Evolutionary conservation across 2,888 invertebrate genomes (phyloP).

Genomic region (Agriopis leucophaearia): DNA sequence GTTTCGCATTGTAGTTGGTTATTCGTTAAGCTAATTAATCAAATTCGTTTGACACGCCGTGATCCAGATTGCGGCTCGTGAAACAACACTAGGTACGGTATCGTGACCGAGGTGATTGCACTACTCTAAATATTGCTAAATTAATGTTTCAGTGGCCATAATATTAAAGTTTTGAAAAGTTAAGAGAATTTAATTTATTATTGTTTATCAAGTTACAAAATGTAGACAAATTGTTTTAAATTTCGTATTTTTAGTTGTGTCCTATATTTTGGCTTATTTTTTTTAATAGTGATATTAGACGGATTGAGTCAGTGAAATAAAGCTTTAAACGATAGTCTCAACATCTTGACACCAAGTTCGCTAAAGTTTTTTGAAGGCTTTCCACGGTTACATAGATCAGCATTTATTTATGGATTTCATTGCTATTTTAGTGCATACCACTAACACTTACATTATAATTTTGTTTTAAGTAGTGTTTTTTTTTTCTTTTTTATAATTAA

Average conservation of each 20-base stretch:
- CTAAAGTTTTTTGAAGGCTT: no score
- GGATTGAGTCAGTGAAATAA: no score
- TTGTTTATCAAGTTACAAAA: not conserved
- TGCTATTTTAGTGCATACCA: no score
- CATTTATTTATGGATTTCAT: no score
- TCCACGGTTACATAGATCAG: no score
- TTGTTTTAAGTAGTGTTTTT: no score
- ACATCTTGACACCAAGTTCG: no score
- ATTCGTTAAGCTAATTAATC: conserved; percentile 47
- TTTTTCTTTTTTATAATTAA: no score
- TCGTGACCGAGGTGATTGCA: conserved; percentile 47
- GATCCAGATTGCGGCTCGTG: conserved; percentile 46
- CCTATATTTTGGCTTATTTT: no score
- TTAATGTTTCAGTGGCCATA: conserved; percentile 18
- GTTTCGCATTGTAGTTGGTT: conserved; percentile 35
- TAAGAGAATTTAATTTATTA: not conserved
- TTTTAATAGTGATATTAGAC: no score
- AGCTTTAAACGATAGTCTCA: no score
- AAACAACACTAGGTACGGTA: conserved; percentile 40
- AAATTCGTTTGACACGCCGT: conserved; percentile 48
- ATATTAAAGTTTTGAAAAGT: not conserved
- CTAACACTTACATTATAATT: no score
- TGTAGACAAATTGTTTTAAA: not conserved
- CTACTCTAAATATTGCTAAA: conserved; percentile 31
- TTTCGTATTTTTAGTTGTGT: not conserved